Percentiles rank a stretch among this genome's conserved stretches.
phyloP scores from a whole-genome alignment of 1,140 invertebrate genomes.

The Physella acuta region DNA sequence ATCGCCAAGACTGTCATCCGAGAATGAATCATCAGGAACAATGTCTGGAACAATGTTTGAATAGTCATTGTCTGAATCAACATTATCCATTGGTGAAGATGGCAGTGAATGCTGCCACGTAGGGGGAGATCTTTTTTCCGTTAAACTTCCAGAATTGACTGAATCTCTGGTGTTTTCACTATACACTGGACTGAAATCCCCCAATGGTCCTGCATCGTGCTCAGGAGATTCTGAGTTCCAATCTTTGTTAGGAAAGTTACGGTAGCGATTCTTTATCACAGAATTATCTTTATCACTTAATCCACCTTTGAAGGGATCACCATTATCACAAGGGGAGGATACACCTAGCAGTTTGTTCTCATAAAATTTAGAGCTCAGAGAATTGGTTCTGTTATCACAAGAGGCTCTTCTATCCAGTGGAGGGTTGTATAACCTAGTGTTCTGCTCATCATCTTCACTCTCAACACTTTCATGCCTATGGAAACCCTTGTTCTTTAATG shows the following conservation, averaged over 20 bases:
- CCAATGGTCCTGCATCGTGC: slow-evolving; percentile 18
- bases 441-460: too few species aligned
- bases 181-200: slow-evolving; percentile 22
- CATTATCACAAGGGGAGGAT: slow-evolving; percentile 18
- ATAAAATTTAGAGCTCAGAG: not conserved
- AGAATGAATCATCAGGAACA: slow-evolving; percentile 38
- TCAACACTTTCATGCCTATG: slow-evolving; percentile 9
- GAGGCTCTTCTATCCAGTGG: slow-evolving; percentile 4
- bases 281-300: slow-evolving; percentile 25
- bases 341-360: slow-evolving; percentile 6
- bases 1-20: slow-evolving; percentile 38
- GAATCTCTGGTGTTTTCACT: slow-evolving; percentile 28
- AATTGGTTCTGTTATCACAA: slow-evolving; percentile 13
- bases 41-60: slow-evolving; percentile 4
- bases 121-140: slow-evolving; percentile 27
- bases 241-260: slow-evolving; percentile 5
- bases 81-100: not conserved
- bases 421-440: not conserved
- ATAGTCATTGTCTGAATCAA: slow-evolving; percentile 13
- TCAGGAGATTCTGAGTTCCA: slow-evolving; percentile 15
- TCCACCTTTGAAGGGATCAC: slow-evolving; percentile 22
- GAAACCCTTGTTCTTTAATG: slow-evolving; percentile 8
- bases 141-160: slow-evolving; percentile 25
- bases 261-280: slow-evolving; percentile 22
- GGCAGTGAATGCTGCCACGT: slow-evolving; percentile 16